phyloP scores from a whole-genome alignment of 2,797 vertebrate genomes.

The Tolypeutes matacus region DNA sequence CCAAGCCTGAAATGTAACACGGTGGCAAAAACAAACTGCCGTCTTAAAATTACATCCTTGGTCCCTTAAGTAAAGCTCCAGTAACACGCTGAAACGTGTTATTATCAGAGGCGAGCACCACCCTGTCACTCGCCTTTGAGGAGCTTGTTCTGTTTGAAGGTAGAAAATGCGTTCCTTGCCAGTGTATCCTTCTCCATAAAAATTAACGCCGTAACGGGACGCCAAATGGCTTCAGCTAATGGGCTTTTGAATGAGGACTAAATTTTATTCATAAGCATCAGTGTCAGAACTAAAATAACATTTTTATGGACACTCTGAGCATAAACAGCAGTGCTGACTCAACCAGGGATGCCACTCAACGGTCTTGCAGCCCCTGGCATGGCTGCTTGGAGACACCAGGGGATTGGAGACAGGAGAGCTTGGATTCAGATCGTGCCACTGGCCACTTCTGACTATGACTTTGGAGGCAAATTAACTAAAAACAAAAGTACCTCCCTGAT shows the following conservation, averaged over 20 bases:
- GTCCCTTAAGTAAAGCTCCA: background rate
- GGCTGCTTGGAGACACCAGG: background rate
- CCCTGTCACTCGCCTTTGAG: background rate
- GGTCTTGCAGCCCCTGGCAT: background rate
- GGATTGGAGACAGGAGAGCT: fast-evolving
- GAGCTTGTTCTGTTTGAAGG: constrained; percentile 25
- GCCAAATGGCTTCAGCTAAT: constrained; percentile 84
- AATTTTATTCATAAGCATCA: constrained; percentile 84
- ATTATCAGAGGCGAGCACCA: fast-evolving
- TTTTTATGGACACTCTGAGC: constrained; percentile 82
- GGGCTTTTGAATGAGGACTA: constrained; percentile 84
- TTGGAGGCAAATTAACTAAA: background rate
- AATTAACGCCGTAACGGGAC: constrained; percentile 80
- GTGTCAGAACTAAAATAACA: constrained; percentile 85
- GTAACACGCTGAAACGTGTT: background rate
- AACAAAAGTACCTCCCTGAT: background rate
- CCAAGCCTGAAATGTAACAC: background rate
- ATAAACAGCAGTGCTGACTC: constrained; percentile 78
- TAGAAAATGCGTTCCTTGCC: constrained; percentile 67
- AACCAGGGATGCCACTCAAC: background rate
- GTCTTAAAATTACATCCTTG: background rate
- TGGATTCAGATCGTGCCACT: background rate
- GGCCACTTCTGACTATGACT: background rate
- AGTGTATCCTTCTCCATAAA: constrained; percentile 80
- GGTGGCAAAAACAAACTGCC: constrained; percentile 65